phyloP scores from a whole-genome alignment of 2,113 vertebrate species.

The Pelobates fuscus region DNA sequence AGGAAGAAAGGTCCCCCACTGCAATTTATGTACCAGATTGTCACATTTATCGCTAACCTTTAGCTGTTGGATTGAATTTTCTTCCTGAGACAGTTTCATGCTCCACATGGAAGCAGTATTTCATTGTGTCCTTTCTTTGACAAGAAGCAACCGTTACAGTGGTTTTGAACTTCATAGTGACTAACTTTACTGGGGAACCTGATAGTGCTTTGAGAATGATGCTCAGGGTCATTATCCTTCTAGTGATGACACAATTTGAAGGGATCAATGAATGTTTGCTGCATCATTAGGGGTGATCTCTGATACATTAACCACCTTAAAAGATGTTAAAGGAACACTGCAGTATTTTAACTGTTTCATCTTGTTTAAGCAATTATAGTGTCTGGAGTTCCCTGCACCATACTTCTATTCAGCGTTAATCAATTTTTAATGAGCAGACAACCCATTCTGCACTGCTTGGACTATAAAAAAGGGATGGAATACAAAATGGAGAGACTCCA shows the following conservation, averaged over 20 bases:
- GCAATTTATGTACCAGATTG: no score
- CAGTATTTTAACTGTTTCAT: no score
- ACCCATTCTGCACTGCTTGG: no score
- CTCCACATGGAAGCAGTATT: neutral
- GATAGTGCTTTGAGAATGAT: neutral
- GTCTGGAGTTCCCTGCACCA: no score
- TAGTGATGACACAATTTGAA: neutral
- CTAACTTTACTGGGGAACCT: neutral
- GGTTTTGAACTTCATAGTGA: neutral
- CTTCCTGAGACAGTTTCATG: neutral
- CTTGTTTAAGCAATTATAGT: no score
- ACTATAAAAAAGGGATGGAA: no score
- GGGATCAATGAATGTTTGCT: neutral
- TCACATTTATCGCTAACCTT: neutral
- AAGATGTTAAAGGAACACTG: no score
- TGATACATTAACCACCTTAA: no score
- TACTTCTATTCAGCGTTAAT: no score
- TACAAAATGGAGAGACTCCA: no score
- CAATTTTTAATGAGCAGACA: no score
- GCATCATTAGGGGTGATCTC: neutral
- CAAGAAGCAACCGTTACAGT: neutral
- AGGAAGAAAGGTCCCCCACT: no score
- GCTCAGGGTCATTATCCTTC: neutral
- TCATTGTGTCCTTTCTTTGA: neutral
- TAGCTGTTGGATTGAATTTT: neutral